Evolutionary conservation across 2,113 vertebrate genomes (phyloP).

Genomic region (Dipodomys merriami): DNA sequence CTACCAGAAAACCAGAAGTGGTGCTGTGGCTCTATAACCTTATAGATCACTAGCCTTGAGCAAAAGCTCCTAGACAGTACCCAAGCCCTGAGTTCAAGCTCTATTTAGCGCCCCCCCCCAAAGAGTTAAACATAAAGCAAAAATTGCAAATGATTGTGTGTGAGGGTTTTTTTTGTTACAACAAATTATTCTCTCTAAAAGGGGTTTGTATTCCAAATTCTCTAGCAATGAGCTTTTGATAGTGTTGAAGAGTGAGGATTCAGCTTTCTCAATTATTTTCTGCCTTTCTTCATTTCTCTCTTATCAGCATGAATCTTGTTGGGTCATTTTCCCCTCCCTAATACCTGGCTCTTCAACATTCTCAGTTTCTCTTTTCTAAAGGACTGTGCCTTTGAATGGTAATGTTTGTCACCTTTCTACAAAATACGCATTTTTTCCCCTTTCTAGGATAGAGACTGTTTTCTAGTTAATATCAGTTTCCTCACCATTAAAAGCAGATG

Average conservation of each 20-base stretch:
- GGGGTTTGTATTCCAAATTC: not conserved
- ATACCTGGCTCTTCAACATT: slow-evolving; percentile 70
- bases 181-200: not conserved
- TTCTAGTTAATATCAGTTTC: slow-evolving; percentile 64
- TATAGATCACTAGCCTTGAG: too few species aligned
- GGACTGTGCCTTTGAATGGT: slow-evolving; percentile 65
- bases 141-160: not conserved
- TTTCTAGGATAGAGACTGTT: slow-evolving; percentile 48
- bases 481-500: slow-evolving; percentile 63
- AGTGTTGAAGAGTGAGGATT: not conserved
- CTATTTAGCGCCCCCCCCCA: too few species aligned
- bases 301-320: not conserved
- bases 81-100: too few species aligned
- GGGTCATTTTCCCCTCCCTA: slow-evolving; percentile 13
- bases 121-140: not conserved
- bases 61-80: too few species aligned
- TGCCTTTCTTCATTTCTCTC: slow-evolving; percentile 33
- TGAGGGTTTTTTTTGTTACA: not conserved
- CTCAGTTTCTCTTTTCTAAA: slow-evolving; percentile 51
- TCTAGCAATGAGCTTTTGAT: not conserved
- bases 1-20: too few species aligned
- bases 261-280: slow-evolving; percentile 18
- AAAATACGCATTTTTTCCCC: slow-evolving; percentile 71
- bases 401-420: slow-evolving; percentile 64
- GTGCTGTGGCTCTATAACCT: too few species aligned